Base-by-base conservation (phyloP, 2,797 vertebrate genomes). In the Epinephelus awoara region DNA sequence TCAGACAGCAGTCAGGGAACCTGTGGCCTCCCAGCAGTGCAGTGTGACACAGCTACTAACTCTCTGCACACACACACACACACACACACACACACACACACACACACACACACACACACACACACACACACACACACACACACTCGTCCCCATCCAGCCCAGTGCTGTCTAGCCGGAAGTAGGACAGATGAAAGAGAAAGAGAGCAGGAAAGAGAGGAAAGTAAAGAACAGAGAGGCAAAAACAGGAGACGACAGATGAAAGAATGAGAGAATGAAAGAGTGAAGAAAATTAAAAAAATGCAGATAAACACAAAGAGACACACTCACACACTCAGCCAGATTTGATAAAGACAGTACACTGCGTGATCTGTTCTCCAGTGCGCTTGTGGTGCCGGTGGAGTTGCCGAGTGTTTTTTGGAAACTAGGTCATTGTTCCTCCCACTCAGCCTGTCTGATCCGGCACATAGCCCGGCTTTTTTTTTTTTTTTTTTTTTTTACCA, bases 381-480 rank as follows among this genome's bases (percentile, higher is more conserved):
- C 14, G 64, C 76, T 82, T 14, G 40, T 84, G 85, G 90, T 87
- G 87, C 84, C 69, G 83, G 84, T 89, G 76, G 90, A 92, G 88
- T 83, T 90, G 84, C 85, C 51, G 85, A 89, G 87, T 89, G 86
- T 88, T 91, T 92, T 91, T 91, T 89, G 83, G 89, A 94, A 95
- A 93, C 90, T 95, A 92, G 93, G 93, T 94, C 94, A 94, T 91
- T 93, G 89, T 93, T 93, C 90, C 91, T 93, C 92, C 90, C 93
- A 92, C 90, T 91, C 89, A 91, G 92, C 87, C 86, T 88, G 90
- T 92, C 91, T 93, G 90, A 91, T 92, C 91, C 85, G 34, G 83
- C 89, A 88, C 88, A 87, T 77, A 73, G 80, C 86, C 86, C 63
- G 50, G 77, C 72, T 55, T 75, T 75, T 76, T 75, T 75, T 77